Conservation (phyloP, 2,113 vertebrate species). For the Cebus imitator region DNA sequence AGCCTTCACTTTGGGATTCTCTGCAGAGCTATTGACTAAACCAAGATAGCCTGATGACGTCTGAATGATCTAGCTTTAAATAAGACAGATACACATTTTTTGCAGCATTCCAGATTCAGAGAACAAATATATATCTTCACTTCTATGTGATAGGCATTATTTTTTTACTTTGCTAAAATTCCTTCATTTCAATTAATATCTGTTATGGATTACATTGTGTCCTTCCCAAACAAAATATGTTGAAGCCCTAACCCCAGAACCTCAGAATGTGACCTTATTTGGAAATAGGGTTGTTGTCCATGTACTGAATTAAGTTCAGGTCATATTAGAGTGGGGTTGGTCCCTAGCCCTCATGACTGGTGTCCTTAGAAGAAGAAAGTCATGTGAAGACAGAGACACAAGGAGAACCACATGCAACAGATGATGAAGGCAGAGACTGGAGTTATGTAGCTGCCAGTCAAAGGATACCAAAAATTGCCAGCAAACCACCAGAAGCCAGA, state of each 20-base stretch:
- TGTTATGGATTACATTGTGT: background rate
- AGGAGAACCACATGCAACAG: rapidly evolving
- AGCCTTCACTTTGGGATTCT: background rate
- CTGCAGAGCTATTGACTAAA: background rate
- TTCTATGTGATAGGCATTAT: background rate
- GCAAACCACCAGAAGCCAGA: background rate
- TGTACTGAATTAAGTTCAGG: background rate
- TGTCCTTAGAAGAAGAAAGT: background rate
- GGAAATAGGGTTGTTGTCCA: background rate
- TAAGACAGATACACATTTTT: background rate
- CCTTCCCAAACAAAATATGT: background rate
- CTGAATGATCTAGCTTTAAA: background rate
- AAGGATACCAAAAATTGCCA: background rate
- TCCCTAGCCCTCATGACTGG: background rate
- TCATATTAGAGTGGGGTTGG: background rate
- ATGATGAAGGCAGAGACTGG: background rate
- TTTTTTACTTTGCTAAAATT: background rate
- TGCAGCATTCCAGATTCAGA: background rate
- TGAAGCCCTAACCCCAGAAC: background rate
- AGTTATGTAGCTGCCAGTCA: background rate
- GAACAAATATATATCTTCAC: background rate
- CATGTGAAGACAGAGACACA: background rate
- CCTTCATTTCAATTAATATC: background rate
- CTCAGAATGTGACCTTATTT: background rate
- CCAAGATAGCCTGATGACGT: background rate